phyloP scores from a whole-genome alignment of 2,113 vertebrate genomes.

The Heterocephalus glaber region DNA sequence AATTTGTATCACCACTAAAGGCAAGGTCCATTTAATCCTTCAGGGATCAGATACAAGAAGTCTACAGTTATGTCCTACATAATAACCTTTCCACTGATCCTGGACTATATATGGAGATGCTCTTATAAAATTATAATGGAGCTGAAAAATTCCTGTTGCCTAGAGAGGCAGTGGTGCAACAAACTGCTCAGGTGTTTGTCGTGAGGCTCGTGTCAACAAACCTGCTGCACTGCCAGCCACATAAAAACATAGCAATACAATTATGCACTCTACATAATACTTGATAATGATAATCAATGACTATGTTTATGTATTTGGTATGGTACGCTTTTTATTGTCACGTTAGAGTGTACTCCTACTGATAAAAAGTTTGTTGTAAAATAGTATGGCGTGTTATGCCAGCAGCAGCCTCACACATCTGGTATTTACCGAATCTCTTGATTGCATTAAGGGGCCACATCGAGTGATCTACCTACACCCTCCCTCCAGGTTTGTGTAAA shows the following conservation, averaged over 20 bases:
- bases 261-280: not conserved
- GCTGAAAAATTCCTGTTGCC: not conserved
- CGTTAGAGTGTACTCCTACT: not conserved
- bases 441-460: not conserved
- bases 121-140: not conserved
- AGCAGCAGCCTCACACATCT: not conserved
- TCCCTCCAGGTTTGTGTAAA: not conserved
- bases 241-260: not conserved
- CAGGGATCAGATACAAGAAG: not conserved
- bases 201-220: not conserved
- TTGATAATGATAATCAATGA: not conserved
- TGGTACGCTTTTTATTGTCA: not conserved
- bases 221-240: not conserved
- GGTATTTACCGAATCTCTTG: not conserved
- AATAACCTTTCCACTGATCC: not conserved
- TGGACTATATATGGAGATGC: not conserved
- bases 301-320: not conserved
- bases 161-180: not conserved
- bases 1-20: not conserved
- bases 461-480: not conserved
- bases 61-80: not conserved
- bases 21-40: not conserved
- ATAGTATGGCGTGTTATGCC: too few species aligned
- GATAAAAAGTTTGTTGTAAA: not conserved
- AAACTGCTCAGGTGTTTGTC: not conserved